These are phyloP conservation scores for Varanus salvator DNA, from an alignment of 2,113 vertebrate genomes.

Conservation along the genomic window DNA sequence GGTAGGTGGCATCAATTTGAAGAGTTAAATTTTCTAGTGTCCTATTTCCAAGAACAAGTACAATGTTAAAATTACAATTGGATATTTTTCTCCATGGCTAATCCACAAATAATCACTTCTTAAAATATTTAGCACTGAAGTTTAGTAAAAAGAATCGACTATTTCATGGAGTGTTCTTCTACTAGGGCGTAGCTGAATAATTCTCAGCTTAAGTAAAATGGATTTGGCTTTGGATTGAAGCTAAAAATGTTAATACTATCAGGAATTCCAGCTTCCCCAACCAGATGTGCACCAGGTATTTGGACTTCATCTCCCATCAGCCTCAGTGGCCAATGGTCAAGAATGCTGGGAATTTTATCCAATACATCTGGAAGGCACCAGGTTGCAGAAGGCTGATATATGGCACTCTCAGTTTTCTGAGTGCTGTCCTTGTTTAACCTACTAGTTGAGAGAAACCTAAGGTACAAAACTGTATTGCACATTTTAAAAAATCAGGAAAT, in stretches of 20 bases:
- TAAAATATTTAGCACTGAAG: not conserved
- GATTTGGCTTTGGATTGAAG: not conserved
- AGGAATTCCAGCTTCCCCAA: too few relatives aligned
- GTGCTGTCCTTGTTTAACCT: not conserved
- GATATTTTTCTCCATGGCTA: not conserved
- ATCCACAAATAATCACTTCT: not conserved
- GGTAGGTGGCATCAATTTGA: conserved; percentile 75
- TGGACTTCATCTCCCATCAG: too few relatives aligned
- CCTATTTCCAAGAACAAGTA: not conserved
- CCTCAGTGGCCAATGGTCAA: too few relatives aligned
- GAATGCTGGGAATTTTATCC: too few relatives aligned
- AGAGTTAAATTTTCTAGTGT: not conserved
- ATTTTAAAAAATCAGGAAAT: too few relatives aligned
- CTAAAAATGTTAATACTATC: not conserved
- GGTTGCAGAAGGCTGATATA: not conserved
- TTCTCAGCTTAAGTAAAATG: not conserved
- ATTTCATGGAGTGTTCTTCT: conserved; percentile 10
- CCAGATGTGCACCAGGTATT: too few relatives aligned
- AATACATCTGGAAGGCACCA: too few relatives aligned
- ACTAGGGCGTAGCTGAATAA: not conserved
- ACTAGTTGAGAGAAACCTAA: not conserved
- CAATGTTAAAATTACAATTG: not conserved
- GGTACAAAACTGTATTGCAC: not conserved
- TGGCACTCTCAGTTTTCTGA: not conserved
- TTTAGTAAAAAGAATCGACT: conserved; percentile 58